Evolutionary conservation across 1,140 invertebrate species (phyloP).

Genomic region (Spodoptera frugiperda): DNA sequence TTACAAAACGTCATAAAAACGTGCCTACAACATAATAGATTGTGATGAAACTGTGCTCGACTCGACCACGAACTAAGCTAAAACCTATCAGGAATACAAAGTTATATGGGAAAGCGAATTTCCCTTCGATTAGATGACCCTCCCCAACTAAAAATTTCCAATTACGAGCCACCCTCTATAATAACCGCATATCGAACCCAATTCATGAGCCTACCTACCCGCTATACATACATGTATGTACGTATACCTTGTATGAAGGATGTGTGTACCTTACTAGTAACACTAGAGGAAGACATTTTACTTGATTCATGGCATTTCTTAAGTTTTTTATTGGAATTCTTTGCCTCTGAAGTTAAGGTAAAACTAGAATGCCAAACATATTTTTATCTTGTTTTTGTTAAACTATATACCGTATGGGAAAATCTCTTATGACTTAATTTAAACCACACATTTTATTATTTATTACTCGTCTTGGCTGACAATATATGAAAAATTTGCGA

Average conservation of each 20-base stretch:
- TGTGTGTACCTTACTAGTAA: not conserved
- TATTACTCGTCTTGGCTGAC: too few relatives aligned
- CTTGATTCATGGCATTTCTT: too few relatives aligned
- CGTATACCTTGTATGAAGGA: not conserved
- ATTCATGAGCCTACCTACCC: not conserved
- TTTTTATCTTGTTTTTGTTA: too few relatives aligned
- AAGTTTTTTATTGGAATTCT: not conserved
- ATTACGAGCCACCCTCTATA: slow-evolving; percentile 29
- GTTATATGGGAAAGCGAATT: slow-evolving; percentile 24
- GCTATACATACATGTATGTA: not conserved
- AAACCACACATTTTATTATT: too few relatives aligned
- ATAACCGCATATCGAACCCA: slow-evolving; percentile 24
- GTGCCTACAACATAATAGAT: too few relatives aligned
- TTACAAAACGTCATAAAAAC: too few relatives aligned
- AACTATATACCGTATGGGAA: too few relatives aligned
- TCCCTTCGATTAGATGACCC: slow-evolving; percentile 25
- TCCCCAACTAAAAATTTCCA: slow-evolving; percentile 36
- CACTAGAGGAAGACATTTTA: not conserved
- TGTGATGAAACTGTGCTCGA: too few relatives aligned
- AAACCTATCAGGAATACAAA: slow-evolving; percentile 28
- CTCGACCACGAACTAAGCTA: not conserved
- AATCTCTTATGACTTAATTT: too few relatives aligned
- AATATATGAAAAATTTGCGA: too few relatives aligned
- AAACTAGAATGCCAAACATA: not conserved
- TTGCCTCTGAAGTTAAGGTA: not conserved